These are phyloP conservation scores for Orchesella flavescens DNA, from an alignment of 2,888 invertebrate genomes.

Conservation along the genomic window DNA sequence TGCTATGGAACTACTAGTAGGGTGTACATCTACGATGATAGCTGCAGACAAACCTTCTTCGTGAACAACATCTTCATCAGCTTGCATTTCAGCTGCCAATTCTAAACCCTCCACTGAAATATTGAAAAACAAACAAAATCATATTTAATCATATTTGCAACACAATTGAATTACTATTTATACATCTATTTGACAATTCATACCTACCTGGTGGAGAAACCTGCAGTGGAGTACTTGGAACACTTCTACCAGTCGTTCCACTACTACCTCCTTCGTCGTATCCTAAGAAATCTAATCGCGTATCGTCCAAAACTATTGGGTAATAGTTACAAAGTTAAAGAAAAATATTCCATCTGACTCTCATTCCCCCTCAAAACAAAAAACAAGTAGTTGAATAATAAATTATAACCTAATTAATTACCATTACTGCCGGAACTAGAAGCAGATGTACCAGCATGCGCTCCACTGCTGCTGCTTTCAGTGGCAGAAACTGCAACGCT, in stretches of 20 bases:
- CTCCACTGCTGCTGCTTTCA: conserved; percentile 9
- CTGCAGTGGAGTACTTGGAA: conserved; percentile 80
- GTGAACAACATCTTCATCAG: conserved; percentile 58
- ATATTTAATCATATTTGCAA: too few relatives aligned
- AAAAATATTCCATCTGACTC: neutral
- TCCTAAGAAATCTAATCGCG: conserved; percentile 81
- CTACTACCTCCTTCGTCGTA: conserved; percentile 76
- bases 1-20: conserved; percentile 64
- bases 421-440: conserved; percentile 43
- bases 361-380: too few relatives aligned
- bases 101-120: conserved; percentile 49
- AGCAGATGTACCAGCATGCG: conserved; percentile 36
- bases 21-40: conserved; percentile 62
- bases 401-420: neutral
- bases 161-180: too few relatives aligned
- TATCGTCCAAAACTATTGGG: conserved; percentile 83
- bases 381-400: too few relatives aligned
- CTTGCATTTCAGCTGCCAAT: conserved; percentile 57
- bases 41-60: conserved; percentile 47
- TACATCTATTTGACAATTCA: conserved; percentile 9
- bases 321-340: conserved; percentile 65
- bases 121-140: too few relatives aligned
- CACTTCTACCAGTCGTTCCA: conserved; percentile 79
- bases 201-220: conserved; percentile 78
- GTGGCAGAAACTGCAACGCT: conserved; percentile 24